Conservation (phyloP, 2,797 vertebrate genomes). For the Cossypha caffra region DNA sequence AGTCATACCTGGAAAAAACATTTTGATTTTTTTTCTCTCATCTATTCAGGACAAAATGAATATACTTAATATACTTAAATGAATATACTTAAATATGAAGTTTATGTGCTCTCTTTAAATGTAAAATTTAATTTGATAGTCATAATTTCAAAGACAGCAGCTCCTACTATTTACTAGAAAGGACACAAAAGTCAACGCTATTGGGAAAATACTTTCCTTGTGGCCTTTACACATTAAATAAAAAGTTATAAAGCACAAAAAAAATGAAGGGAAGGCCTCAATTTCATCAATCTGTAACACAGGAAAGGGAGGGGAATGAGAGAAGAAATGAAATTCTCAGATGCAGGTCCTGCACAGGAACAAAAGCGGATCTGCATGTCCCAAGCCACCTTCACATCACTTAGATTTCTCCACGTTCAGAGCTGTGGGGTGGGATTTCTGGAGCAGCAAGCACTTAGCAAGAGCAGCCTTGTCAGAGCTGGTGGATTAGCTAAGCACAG, state of each 20-base stretch:
- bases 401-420: conserved; percentile 36
- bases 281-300: not conserved
- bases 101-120: not conserved
- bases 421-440: conserved; percentile 50
- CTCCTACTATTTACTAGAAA: not conserved
- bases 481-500: conserved; percentile 61
- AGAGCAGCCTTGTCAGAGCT: not conserved
- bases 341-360: conserved; percentile 40
- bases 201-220: not conserved
- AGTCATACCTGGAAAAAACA: not conserved
- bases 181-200: not conserved
- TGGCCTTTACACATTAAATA: not conserved
- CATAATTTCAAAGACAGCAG: not conserved
- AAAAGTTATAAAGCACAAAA: not conserved
- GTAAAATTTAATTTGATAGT: not conserved
- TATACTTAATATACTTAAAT: not conserved
- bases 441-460: conserved; percentile 29
- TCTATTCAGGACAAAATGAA: not conserved
- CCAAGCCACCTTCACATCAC: conserved; percentile 31
- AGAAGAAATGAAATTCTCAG: not conserved
- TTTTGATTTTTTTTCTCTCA: not conserved
- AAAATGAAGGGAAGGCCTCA: not conserved
- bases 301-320: not conserved
- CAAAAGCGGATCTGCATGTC: conserved; percentile 61
- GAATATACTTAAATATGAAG: not conserved